Conservation (phyloP, 1,140 invertebrate species). For the Drepana arcuata region DNA sequence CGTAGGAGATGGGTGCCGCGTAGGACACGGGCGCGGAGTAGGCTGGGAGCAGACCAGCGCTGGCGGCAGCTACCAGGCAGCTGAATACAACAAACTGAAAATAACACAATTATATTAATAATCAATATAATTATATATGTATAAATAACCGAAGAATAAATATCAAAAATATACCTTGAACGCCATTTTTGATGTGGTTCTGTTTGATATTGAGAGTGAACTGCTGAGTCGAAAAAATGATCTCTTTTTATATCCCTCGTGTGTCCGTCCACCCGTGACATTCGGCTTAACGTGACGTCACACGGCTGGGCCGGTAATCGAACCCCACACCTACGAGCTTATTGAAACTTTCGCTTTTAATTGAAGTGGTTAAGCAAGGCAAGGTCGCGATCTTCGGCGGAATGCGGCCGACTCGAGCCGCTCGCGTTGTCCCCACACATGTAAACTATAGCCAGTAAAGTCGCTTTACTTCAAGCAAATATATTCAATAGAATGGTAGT, state of each 20-base stretch:
- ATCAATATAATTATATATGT: not conserved
- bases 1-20: conserved; percentile 19
- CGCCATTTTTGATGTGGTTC: conserved; percentile 31
- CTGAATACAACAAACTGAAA: conserved; percentile 25
- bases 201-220: conserved; percentile 20
- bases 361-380: conserved; percentile 18
- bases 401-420: conserved; percentile 9
- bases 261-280: conserved; percentile 22
- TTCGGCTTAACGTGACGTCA: conserved; percentile 28
- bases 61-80: conserved; percentile 19
- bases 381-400: conserved; percentile 32
- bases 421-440: conserved; percentile 5
- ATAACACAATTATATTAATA: conserved; percentile 4
- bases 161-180: conserved; percentile 28
- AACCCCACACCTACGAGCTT: conserved; percentile 26
- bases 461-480: no score
- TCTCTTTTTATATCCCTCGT: conserved; percentile 34
- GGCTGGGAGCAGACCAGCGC: conserved; percentile 21
- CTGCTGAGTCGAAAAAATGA: conserved; percentile 16
- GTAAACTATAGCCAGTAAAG: no score
- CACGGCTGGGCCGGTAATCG: conserved; percentile 22
- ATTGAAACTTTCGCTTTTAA: conserved; percentile 49
- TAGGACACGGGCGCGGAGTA: conserved; percentile 30
- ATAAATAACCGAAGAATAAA: not conserved
- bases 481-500: no score